Evolutionary conservation across 2,797 vertebrate genomes (phyloP).

Genomic region (Micromesistius poutassou): DNA sequence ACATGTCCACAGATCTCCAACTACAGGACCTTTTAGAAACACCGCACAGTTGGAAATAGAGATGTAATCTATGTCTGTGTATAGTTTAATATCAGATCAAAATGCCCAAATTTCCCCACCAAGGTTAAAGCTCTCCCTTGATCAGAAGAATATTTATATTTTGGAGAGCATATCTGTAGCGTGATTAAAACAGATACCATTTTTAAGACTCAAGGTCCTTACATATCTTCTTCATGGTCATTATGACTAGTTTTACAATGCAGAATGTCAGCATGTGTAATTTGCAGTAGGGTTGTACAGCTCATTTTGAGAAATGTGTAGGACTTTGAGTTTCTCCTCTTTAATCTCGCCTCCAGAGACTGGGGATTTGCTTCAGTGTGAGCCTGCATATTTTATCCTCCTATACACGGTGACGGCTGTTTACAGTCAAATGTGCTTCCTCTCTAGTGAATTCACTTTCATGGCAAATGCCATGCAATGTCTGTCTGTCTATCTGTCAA

Average conservation of each 20-base stretch:
- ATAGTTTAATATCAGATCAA: neutral
- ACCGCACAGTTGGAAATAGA: neutral
- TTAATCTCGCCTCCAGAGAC: conserved; percentile 52
- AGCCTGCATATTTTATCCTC: conserved; percentile 60
- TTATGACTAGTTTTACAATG: neutral
- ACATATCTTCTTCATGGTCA: neutral
- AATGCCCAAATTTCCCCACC: neutral
- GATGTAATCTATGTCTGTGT: neutral
- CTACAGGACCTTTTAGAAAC: neutral
- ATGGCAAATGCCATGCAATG: conserved; percentile 33
- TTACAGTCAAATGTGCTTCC: conserved; percentile 44
- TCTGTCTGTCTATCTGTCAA: neutral
- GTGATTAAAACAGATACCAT: too few relatives aligned
- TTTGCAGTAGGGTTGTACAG: conserved; percentile 33
- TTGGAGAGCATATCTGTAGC: too few relatives aligned
- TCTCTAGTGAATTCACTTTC: conserved; percentile 34
- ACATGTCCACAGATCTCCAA: too few relatives aligned
- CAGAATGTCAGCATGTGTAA: conserved; percentile 15
- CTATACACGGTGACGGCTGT: conserved; percentile 30
- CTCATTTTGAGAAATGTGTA: conserved; percentile 42
- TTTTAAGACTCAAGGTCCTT: neutral
- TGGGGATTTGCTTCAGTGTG: conserved; percentile 57
- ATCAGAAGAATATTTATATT: too few relatives aligned
- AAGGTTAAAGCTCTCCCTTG: too few relatives aligned
- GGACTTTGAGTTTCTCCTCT: conserved; percentile 39